Percentiles rank a stretch among this genome's conserved stretches.
Evolutionary conservation across 2,888 invertebrate species (phyloP).

Genomic region (Euproctis similis): DNA sequence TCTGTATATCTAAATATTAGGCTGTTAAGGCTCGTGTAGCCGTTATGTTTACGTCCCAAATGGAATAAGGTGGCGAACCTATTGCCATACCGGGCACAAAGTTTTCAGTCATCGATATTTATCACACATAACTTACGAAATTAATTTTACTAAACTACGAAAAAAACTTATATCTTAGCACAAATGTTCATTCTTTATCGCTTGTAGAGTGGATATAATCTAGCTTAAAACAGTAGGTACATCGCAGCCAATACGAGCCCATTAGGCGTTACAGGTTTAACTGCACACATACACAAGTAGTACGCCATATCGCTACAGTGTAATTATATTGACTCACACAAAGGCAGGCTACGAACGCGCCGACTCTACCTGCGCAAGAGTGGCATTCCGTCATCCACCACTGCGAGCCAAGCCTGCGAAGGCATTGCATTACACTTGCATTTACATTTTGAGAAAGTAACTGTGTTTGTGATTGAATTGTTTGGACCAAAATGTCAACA

Average conservation of each 20-base stretch:
- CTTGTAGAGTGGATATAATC: too few relatives aligned
- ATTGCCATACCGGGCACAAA: too few relatives aligned
- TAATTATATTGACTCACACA: slow-evolving; percentile 48
- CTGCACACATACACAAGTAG: slow-evolving; percentile 28
- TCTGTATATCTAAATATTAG: too few relatives aligned
- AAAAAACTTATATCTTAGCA: too few relatives aligned
- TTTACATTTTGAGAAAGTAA: slow-evolving; percentile 57
- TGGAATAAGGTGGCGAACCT: too few relatives aligned
- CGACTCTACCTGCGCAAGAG: slow-evolving; percentile 65
- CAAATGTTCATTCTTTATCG: too few relatives aligned
- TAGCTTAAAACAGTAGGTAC: too few relatives aligned
- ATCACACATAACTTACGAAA: too few relatives aligned
- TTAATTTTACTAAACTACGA: too few relatives aligned
- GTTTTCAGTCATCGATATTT: too few relatives aligned
- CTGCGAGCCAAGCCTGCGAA: slow-evolving; percentile 55
- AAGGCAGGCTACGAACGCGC: slow-evolving; percentile 24
- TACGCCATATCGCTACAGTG: slow-evolving; percentile 36
- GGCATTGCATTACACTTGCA: slow-evolving; percentile 41
- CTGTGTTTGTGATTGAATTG: slow-evolving; percentile 35
- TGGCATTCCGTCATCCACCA: slow-evolving; percentile 67
- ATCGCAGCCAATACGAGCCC: slow-evolving; percentile 4
- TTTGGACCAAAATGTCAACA: slow-evolving; percentile 28
- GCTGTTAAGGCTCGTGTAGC: too few relatives aligned
- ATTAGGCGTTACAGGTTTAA: slow-evolving; percentile 6
- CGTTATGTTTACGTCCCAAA: too few relatives aligned